Conservation (phyloP, 2,113 vertebrate genomes). For the Meleagris gallopavo region DNA sequence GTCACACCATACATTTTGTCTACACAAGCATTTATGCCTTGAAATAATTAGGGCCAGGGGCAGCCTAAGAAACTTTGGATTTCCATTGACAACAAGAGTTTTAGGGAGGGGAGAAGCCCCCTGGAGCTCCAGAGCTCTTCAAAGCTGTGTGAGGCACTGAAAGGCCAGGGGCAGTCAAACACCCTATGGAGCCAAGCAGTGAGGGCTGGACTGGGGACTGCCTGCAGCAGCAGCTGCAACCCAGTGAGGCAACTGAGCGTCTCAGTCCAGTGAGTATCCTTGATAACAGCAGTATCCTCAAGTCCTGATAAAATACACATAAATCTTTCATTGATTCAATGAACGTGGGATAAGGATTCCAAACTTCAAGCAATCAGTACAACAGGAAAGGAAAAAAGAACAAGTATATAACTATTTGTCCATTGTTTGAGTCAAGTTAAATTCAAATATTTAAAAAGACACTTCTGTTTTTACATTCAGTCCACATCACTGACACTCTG, state of each 20-base stretch:
- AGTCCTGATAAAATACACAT: background rate
- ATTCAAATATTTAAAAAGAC: background rate
- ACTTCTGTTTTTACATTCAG: background rate
- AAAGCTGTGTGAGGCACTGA: background rate
- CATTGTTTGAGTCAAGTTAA: background rate
- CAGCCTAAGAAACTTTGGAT: background rate
- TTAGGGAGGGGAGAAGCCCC: background rate
- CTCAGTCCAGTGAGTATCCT: background rate
- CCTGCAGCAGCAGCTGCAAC: background rate
- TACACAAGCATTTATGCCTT: background rate
- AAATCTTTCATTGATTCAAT: background rate
- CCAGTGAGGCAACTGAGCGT: background rate
- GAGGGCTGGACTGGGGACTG: background rate
- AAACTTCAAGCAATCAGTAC: background rate
- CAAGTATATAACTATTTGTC: background rate
- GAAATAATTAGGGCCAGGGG: background rate
- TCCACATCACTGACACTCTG: background rate
- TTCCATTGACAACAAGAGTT: background rate
- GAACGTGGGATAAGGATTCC: background rate
- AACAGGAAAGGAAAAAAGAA: background rate
- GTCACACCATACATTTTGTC: background rate
- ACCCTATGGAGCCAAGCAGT: fast-evolving
- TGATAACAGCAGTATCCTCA: background rate
- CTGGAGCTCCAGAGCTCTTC: background rate
- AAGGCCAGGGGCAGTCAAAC: background rate